Conservation (phyloP, 2,797 vertebrate species). For the Scolopax rusticola region DNA sequence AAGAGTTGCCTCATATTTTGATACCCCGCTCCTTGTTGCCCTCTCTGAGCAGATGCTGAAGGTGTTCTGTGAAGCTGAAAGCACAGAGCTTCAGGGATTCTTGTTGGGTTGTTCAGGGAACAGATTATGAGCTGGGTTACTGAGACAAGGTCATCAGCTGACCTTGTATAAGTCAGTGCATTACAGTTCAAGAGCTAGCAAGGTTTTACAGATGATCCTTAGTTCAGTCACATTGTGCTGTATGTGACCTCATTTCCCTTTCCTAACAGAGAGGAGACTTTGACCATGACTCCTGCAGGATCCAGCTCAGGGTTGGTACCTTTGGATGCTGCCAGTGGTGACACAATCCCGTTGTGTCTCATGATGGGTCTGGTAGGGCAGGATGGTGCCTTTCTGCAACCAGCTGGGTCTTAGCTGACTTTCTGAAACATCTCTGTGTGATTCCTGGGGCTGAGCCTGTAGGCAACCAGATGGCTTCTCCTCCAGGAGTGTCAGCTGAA, state of each 20-base stretch:
- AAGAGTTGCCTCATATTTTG: background rate
- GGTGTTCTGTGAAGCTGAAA: background rate
- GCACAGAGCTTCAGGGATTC: background rate
- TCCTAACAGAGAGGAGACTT: background rate
- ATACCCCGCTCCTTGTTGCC: background rate
- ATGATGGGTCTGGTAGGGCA: background rate
- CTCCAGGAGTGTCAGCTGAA: background rate
- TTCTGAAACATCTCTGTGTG: background rate
- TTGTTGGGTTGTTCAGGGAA: background rate
- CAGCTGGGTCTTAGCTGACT: background rate
- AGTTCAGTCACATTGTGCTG: background rate
- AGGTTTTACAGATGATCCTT: background rate
- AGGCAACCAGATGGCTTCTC: background rate
- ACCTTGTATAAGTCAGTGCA: background rate
- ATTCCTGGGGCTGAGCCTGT: background rate
- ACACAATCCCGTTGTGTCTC: background rate
- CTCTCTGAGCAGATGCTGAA: background rate
- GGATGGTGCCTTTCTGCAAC: background rate
- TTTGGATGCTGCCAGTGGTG: background rate
- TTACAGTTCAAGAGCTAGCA: background rate
- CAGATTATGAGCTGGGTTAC: background rate
- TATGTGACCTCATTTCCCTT: background rate
- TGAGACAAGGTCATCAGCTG: background rate
- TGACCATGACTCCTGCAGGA: background rate
- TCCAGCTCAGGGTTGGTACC: accelerated